Conservation (phyloP, 2,113 vertebrate species). For the Chlorodrepanis virens region DNA sequence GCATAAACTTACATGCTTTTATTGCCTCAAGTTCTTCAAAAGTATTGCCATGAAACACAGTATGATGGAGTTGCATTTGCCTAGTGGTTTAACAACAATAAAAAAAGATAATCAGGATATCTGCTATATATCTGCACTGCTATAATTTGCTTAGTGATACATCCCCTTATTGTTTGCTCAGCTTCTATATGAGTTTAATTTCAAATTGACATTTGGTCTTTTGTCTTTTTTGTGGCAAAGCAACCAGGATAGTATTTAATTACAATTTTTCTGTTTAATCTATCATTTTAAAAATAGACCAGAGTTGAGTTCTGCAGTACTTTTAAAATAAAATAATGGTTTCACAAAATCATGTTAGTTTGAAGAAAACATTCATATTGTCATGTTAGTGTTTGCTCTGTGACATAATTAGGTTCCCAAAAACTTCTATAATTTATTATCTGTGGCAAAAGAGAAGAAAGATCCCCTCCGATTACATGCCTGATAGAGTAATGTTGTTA, state of each 20-base stretch:
- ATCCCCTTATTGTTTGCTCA: neutral
- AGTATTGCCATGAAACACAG: neutral
- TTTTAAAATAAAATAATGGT: neutral
- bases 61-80: neutral
- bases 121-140: neutral
- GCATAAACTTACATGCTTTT: neutral
- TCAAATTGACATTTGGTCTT: constrained; percentile 22
- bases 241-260: constrained; percentile 4
- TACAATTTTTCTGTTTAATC: neutral
- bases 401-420: constrained; percentile 28
- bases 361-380: constrained; percentile 8
- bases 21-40: neutral
- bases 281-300: constrained; percentile 24
- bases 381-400: neutral
- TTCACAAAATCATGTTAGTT: neutral
- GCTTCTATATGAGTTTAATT: constrained; percentile 4
- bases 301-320: neutral
- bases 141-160: constrained; percentile 1
- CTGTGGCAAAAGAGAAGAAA: neutral
- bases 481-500: neutral
- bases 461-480: neutral
- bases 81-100: neutral
- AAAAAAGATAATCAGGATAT: neutral
- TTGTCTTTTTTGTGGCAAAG: neutral
- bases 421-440: neutral